These are phyloP conservation scores for Microcaecilia unicolor DNA, from an alignment of 2,797 vertebrate species.

Conservation along the genomic window DNA sequence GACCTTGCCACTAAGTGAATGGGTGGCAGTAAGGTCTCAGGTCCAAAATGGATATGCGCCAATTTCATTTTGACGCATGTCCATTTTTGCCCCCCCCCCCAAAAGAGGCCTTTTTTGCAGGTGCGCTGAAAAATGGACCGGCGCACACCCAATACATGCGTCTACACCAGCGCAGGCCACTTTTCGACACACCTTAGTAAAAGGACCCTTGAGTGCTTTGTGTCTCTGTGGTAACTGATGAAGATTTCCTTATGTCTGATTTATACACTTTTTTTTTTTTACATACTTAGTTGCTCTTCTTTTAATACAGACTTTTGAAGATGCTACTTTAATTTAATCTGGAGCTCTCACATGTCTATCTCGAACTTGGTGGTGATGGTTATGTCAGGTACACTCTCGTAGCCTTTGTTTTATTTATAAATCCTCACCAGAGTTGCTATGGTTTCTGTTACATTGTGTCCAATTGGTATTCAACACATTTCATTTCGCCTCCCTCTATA, in stretches of 20 bases:
- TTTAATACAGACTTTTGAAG: neutral
- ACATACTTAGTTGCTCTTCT: no score
- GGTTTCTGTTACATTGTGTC: conserved; percentile 14
- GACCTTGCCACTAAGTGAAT: no score
- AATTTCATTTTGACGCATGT: no score
- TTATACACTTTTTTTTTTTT: neutral
- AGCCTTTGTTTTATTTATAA: conserved; percentile 22
- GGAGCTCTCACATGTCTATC: neutral
- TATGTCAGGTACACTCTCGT: conserved; percentile 15
- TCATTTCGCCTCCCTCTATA: conserved; percentile 27
- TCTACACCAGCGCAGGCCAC: no score
- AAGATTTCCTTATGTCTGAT: neutral
- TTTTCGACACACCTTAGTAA: no score
- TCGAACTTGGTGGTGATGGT: neutral
- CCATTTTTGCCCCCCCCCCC: no score
- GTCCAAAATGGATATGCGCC: no score
- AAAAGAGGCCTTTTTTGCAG: no score
- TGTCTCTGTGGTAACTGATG: neutral
- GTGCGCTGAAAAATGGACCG: no score
- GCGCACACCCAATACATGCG: no score
- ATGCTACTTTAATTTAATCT: neutral
- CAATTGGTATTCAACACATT: conserved; percentile 10
- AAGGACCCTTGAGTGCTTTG: no score
- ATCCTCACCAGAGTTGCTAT: conserved; percentile 14
- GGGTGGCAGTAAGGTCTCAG: no score